These are phyloP conservation scores for Eilema depressum DNA, from an alignment of 2,888 invertebrate species.

Conservation along the genomic window DNA sequence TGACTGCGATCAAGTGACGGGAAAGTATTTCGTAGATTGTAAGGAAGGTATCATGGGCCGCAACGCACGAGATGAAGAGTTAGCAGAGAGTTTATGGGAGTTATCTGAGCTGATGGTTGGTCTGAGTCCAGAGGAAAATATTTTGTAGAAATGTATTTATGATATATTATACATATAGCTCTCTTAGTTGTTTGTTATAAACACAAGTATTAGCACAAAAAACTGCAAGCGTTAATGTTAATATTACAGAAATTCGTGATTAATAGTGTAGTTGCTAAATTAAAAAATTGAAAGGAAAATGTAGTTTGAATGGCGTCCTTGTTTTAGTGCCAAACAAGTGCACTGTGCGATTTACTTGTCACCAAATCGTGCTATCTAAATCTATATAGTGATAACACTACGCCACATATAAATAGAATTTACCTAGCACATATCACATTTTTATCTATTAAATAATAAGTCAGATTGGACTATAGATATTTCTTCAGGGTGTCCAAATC, in stretches of 20 bases:
- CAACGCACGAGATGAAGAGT: constrained; percentile 88
- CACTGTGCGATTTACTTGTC: constrained; percentile 8
- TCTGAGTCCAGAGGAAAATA: constrained; percentile 63
- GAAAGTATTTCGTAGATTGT: constrained; percentile 94
- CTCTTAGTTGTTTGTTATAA: background rate
- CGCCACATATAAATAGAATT: background rate
- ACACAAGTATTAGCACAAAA: constrained; percentile 17
- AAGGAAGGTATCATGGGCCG: constrained; percentile 87
- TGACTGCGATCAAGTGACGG: constrained; percentile 90
- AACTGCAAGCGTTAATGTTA: constrained; percentile 21
- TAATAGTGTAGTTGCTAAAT: background rate
- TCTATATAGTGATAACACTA: constrained; percentile 9
- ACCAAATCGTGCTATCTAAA: constrained; percentile 8
- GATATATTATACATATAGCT: background rate
- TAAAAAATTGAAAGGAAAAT: background rate
- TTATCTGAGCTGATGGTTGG: constrained; percentile 75
- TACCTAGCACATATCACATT: background rate
- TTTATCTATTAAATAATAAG: constrained; percentile 3
- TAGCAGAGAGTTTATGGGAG: constrained; percentile 93
- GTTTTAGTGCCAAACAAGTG: constrained; percentile 3
- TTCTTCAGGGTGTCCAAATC: background rate
- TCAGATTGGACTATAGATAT: background rate
- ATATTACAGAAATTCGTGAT: background rate
- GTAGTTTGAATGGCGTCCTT: background rate
- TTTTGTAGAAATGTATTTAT: constrained; percentile 10